phyloP scores from a whole-genome alignment of 2,113 vertebrate genomes.

The Antidorcas marsupialis region DNA sequence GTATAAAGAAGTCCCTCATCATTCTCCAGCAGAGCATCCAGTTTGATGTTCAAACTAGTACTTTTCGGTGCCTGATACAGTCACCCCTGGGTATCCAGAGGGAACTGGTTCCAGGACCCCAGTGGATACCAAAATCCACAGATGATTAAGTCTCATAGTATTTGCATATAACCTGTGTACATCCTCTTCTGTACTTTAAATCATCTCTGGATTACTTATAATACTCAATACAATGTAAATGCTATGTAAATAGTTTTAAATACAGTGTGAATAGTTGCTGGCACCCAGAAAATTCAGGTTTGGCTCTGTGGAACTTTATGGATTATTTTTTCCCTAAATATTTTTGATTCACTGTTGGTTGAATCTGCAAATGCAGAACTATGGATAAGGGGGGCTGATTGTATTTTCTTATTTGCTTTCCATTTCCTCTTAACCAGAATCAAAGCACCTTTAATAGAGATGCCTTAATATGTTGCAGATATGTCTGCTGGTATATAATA shows the following conservation, averaged over 20 bases:
- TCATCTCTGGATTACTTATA: background rate
- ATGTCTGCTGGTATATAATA: background rate
- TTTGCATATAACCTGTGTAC: background rate
- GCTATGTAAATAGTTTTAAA: background rate
- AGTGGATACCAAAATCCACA: background rate
- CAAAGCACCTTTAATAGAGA: constrained; percentile 17
- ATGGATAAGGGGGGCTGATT: background rate
- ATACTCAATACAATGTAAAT: background rate
- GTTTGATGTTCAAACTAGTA: constrained; percentile 12
- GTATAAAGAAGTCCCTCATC: background rate
- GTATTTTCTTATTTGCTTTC: background rate
- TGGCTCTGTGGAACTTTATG: background rate
- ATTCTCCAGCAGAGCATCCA: background rate
- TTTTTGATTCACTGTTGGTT: background rate
- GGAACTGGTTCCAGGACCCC: background rate
- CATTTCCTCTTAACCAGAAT: background rate
- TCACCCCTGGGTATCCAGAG: background rate
- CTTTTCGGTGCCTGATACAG: background rate
- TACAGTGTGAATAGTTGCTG: background rate
- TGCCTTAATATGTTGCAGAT: constrained; percentile 8
- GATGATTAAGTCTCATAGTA: background rate
- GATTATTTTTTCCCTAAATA: background rate
- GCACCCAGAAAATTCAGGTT: background rate
- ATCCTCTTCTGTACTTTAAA: background rate
- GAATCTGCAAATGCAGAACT: background rate